A percentile compares a stretch with the other conserved stretches of the same genome.
phyloP scores from a whole-genome alignment of 2,113 vertebrate genomes.

The Canis aureus region DNA sequence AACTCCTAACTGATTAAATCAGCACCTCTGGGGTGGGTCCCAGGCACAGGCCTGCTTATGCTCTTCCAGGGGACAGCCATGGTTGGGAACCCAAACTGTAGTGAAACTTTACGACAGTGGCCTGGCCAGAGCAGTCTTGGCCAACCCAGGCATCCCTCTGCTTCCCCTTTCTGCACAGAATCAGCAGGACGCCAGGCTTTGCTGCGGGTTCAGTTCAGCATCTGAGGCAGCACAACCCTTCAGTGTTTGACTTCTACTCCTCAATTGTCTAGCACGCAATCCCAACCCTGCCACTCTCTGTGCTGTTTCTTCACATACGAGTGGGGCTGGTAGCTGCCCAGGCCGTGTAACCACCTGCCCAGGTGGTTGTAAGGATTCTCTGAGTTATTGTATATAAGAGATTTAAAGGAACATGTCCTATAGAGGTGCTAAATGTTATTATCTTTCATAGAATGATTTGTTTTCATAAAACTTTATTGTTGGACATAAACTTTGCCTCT shows the following conservation, averaged over 20 bases:
- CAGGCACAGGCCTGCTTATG: neutral
- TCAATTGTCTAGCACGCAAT: neutral
- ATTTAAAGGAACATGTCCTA: neutral
- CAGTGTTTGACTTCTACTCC: neutral
- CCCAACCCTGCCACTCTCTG: neutral
- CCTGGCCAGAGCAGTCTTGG: neutral
- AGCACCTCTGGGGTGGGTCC: neutral
- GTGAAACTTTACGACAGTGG: neutral
- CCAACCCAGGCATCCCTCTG: neutral
- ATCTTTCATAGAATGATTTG: neutral
- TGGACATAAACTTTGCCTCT: neutral
- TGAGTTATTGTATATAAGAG: neutral
- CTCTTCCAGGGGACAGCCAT: accelerated
- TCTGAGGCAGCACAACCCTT: neutral
- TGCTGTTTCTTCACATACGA: neutral
- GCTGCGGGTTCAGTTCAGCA: neutral
- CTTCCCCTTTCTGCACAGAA: neutral
- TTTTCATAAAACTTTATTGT: neutral
- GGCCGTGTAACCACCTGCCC: neutral
- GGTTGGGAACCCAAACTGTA: neutral
- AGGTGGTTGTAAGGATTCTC: neutral
- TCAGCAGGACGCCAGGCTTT: neutral
- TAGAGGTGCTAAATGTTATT: neutral
- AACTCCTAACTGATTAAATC: neutral
- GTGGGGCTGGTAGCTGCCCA: neutral